These are phyloP conservation scores for Otolemur garnettii DNA, from an alignment of 2,113 vertebrate genomes.

Conservation along the genomic window DNA sequence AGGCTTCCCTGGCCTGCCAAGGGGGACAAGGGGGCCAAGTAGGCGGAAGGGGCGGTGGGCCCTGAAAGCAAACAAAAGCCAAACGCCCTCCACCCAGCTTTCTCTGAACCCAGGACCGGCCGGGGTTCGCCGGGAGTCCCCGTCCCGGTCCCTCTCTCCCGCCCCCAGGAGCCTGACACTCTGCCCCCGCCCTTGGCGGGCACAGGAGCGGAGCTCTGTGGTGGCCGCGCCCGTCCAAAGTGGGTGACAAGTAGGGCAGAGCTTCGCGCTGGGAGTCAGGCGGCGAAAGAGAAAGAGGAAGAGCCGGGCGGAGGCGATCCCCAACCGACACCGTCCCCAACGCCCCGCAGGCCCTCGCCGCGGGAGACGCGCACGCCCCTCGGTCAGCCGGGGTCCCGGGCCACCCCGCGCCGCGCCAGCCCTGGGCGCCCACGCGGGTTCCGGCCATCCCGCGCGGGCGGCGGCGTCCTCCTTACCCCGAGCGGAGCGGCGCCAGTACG, in stretches of 20 bases:
- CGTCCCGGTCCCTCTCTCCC: background rate
- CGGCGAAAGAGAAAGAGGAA: background rate
- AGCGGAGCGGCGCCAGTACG: background rate
- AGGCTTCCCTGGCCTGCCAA: background rate
- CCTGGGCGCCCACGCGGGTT: background rate
- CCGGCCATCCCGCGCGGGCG: background rate
- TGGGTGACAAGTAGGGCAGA: background rate
- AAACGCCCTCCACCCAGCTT: background rate
- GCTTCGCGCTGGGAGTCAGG: background rate
- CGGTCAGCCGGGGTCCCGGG: background rate
- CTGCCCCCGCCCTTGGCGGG: background rate
- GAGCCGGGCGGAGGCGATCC: background rate
- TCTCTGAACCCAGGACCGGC: background rate
- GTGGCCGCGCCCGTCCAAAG: slow-evolving; percentile 29
- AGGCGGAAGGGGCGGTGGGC: too few relatives aligned
- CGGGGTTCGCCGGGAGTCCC: background rate
- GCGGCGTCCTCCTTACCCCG: slow-evolving; percentile 49
- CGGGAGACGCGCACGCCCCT: background rate
- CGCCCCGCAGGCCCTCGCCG: background rate
- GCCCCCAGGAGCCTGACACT: background rate
- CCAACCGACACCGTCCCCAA: background rate
- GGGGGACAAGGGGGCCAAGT: background rate
- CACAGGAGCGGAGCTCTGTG: rapidly evolving
- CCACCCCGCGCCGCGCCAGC: background rate
- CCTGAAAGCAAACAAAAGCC: background rate